Percentiles rank a stretch among this genome's conserved stretches.
These are phyloP conservation scores for Antheraea assamensis DNA, from an alignment of 2,888 invertebrate species.

Conservation along the genomic window DNA sequence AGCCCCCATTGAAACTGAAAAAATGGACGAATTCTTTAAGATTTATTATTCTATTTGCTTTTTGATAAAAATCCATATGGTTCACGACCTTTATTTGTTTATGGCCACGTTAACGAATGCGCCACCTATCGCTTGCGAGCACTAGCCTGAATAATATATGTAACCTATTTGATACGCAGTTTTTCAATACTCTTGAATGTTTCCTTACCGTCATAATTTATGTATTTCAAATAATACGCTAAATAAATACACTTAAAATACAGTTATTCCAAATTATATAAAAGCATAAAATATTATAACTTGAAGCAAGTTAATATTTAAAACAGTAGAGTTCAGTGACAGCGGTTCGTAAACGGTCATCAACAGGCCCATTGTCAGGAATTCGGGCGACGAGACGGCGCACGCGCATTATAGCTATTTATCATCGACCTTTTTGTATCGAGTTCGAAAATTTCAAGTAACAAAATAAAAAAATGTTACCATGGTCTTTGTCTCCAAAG, in stretches of 20 bases:
- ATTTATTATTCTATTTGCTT: background rate
- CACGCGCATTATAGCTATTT: slow-evolving; percentile 47
- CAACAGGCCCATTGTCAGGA: slow-evolving; percentile 62
- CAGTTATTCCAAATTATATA: background rate
- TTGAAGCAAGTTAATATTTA: slow-evolving; percentile 34
- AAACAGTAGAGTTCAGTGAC: slow-evolving; percentile 59
- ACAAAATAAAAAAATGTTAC: slow-evolving; percentile 22
- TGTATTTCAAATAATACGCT: background rate
- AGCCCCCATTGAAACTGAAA: background rate
- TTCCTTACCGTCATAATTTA: background rate
- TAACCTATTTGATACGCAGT: slow-evolving; percentile 42
- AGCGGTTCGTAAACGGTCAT: slow-evolving; percentile 49
- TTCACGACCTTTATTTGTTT: slow-evolving; percentile 38
- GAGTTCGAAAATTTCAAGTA: slow-evolving; percentile 33
- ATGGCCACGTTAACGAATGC: slow-evolving; percentile 68
- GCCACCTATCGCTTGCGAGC: slow-evolving; percentile 42
- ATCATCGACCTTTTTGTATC: slow-evolving; percentile 50
- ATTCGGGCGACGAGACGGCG: slow-evolving; percentile 57
- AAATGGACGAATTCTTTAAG: background rate
- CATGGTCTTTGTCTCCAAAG: slow-evolving; percentile 15
- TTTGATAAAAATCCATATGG: background rate
- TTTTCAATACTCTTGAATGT: background rate
- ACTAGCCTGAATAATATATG: slow-evolving; percentile 62
- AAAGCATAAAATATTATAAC: slow-evolving; percentile 4
- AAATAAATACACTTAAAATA: background rate